Base-by-base conservation (phyloP, 2,797 vertebrate species). In the Chrysocyon brachyurus region DNA sequence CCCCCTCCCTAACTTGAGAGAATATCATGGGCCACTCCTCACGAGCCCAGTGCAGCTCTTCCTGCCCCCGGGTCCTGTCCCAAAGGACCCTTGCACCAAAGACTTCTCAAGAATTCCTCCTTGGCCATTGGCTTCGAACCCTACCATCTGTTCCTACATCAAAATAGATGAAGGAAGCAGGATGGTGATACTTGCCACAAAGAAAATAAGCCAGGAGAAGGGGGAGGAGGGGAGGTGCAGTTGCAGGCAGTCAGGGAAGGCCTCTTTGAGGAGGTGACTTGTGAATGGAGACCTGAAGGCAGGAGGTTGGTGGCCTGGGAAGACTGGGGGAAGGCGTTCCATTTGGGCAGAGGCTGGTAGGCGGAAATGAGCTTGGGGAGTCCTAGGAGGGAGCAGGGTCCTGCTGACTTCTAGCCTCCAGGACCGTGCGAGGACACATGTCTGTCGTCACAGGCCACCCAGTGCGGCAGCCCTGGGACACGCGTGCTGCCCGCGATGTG, bases 401-500 rank as follows among this genome's bases (percentile, higher is more conserved):
- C 63, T 5, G 16, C 1, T 2, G 7, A 36, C 10, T 21, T 40
- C 28, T 59, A 31, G 81, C 52, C 52, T 59, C 87, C 24, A 12
- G 36, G 68, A 52, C 10, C 11, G 21, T 49, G 70, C 64, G 54
- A 61, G 26, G 31, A 96, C 5, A 36, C 31, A 36, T 12, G 28
- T 84, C 61, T 54, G 11, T 28, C 56, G 21, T 84, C 57, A 12
- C 19, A 12, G 70, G 64, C 63, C 26, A 16, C 24, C 46, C n/a
- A 59, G 7, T 26, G 11, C 4, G 8, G 75, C 33, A 72, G 15
- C 46, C 21, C 40, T 10, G 1, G n/a, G 66, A 82, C 56, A 54
- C 26, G 5, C 46, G 56, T 0, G 1, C 16, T 6, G 1, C 3
- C 49, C 5, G 24, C 68, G 5, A 49, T 0, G 1, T 33, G 77